Evolutionary conservation across 1,140 invertebrate species (phyloP).

Genomic region (Drosophila parvula): DNA sequence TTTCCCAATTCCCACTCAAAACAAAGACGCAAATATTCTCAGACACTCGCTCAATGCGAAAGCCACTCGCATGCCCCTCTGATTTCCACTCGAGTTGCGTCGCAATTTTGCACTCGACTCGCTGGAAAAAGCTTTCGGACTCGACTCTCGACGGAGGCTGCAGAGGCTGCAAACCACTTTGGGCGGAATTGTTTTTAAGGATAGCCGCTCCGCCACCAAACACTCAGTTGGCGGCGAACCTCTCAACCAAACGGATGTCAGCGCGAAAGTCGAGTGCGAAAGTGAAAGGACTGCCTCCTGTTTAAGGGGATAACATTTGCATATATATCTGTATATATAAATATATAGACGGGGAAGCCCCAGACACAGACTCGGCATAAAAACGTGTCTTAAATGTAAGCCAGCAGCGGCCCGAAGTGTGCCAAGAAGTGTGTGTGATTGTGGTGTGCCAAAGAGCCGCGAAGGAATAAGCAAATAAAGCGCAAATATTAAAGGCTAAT

Average conservation of each 20-base stretch:
- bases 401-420: constrained; percentile 35
- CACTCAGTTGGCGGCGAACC: constrained; percentile 74
- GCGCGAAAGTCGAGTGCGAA: constrained; percentile 12
- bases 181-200: constrained; percentile 72
- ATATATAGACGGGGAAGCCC: constrained; percentile 34
- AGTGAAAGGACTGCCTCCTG: constrained; percentile 36
- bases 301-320: constrained; percentile 31
- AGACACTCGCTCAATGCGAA: constrained; percentile 34
- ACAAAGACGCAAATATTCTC: constrained; percentile 19
- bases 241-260: constrained; percentile 68
- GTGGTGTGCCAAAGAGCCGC: constrained; percentile 36
- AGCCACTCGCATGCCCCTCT: not conserved
- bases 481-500: constrained; percentile 46
- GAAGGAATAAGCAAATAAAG: constrained; percentile 41
- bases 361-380: constrained; percentile 26
- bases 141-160: constrained; percentile 39
- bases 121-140: constrained; percentile 27
- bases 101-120: constrained; percentile 50
- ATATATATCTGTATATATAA: constrained; percentile 22
- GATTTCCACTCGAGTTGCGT: constrained; percentile 6
- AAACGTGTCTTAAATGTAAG: constrained; percentile 60
- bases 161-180: constrained; percentile 69
- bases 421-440: constrained; percentile 61
- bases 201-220: constrained; percentile 52
- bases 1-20: constrained; percentile 40